These are phyloP conservation scores for Hippocampus zosterae DNA, from an alignment of 2,113 vertebrate genomes.

Conservation along the genomic window DNA sequence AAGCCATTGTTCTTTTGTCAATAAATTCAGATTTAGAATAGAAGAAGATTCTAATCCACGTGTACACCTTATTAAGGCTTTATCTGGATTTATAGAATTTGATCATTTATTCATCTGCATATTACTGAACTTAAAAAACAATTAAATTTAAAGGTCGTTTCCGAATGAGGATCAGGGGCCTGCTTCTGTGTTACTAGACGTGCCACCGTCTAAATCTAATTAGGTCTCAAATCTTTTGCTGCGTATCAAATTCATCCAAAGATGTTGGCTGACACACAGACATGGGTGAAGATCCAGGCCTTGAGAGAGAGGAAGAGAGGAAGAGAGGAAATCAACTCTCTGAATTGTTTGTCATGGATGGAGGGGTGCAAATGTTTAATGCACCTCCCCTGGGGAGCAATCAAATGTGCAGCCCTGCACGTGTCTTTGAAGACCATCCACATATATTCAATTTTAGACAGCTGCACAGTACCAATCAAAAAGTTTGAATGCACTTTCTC, in stretches of 20 bases:
- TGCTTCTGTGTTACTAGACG: conserved; percentile 14
- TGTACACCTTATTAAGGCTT: conserved; percentile 3
- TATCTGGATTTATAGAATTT: conserved; percentile 5
- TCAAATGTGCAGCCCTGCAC: conserved; percentile 16
- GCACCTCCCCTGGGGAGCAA: conserved; percentile 22
- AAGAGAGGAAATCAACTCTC: conserved; percentile 16
- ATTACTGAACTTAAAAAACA: background rate
- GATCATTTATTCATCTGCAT: conserved; percentile 1
- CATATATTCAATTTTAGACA: background rate
- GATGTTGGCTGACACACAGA: conserved; percentile 45
- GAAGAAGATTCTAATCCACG: background rate
- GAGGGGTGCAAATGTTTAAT: conserved; percentile 21
- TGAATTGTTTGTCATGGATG: conserved; percentile 34
- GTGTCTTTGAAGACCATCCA: conserved; percentile 9
- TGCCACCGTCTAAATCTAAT: conserved; percentile 35
- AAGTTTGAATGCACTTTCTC: background rate
- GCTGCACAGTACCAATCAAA: background rate
- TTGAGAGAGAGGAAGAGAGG: conserved; percentile 12
- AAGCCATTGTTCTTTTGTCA: too few relatives aligned
- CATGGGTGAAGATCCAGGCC: conserved; percentile 26
- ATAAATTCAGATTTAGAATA: too few relatives aligned
- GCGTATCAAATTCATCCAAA: conserved; percentile 17
- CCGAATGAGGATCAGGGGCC: conserved; percentile 3
- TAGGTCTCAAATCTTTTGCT: conserved; percentile 25
- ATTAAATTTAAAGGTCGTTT: background rate